phyloP scores from a whole-genome alignment of 1,140 invertebrate species.

The Aphaenogaster rudis region DNA sequence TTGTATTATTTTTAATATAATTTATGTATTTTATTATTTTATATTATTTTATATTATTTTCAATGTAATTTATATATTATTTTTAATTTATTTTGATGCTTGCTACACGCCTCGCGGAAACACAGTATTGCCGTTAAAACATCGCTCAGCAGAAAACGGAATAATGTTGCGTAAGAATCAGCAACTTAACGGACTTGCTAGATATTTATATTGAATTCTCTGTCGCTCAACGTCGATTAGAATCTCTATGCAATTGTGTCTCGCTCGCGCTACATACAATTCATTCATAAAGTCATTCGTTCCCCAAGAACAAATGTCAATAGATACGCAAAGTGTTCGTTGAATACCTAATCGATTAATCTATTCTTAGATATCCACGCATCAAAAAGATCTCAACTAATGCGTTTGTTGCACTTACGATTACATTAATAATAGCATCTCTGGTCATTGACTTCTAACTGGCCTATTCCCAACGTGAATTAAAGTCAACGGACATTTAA shows the following conservation, averaged over 20 bases:
- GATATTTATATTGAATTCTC: background rate
- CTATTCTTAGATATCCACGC: background rate
- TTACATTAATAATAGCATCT: background rate
- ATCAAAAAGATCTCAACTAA: background rate
- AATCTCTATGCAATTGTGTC: slow-evolving; percentile 8
- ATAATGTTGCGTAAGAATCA: background rate
- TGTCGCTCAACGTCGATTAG: background rate
- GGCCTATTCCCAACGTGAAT: background rate
- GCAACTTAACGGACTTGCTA: background rate
- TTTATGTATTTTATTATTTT: background rate
- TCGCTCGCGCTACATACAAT: background rate
- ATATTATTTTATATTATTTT: background rate
- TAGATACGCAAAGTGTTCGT: background rate
- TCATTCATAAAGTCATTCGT: slow-evolving; percentile 28
- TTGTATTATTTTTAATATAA: background rate
- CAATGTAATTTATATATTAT: background rate
- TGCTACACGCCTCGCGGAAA: background rate
- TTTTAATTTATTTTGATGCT: background rate
- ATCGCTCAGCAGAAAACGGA: background rate
- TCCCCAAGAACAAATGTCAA: background rate
- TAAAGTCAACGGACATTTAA: background rate
- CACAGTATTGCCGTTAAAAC: background rate
- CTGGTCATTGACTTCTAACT: background rate
- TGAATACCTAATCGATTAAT: background rate
- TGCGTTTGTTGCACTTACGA: background rate